Evolutionary conservation across 2,113 vertebrate species (phyloP).

Genomic region (Anolis sagrei): DNA sequence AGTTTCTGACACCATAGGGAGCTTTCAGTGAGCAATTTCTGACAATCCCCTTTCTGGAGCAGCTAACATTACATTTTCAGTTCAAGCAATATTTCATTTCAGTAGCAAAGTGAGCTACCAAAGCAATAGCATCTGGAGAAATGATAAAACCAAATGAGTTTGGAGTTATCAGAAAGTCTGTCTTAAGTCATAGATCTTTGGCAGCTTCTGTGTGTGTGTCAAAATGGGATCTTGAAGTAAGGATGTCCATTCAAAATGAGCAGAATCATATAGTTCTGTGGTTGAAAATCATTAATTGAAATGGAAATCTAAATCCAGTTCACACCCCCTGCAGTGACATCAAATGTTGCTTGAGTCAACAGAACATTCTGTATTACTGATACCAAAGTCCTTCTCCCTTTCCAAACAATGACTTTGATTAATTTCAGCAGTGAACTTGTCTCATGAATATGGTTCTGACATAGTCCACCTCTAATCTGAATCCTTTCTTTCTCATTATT

Average conservation of each 20-base stretch:
- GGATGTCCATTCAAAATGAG: neutral
- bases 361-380: neutral
- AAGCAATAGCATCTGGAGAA: neutral
- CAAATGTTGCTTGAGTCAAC: neutral
- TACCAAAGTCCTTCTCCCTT: neutral
- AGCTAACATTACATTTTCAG: neutral
- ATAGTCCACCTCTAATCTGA: neutral
- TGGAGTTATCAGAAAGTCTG: neutral
- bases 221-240: neutral
- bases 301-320: neutral
- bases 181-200: neutral
- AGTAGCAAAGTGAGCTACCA: neutral
- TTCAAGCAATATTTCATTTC: neutral
- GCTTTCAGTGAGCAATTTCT: neutral
- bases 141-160: neutral
- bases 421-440: neutral
- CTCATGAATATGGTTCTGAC: neutral
- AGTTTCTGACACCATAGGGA: neutral
- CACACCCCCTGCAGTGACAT: neutral
- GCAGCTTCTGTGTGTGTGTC: neutral
- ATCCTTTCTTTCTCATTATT: neutral
- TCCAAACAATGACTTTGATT: neutral
- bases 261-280: neutral
- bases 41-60: constrained; percentile 3
- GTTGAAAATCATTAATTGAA: neutral